Conservation (phyloP, 2,113 vertebrate genomes). For the Balaenoptera acutorostrata region DNA sequence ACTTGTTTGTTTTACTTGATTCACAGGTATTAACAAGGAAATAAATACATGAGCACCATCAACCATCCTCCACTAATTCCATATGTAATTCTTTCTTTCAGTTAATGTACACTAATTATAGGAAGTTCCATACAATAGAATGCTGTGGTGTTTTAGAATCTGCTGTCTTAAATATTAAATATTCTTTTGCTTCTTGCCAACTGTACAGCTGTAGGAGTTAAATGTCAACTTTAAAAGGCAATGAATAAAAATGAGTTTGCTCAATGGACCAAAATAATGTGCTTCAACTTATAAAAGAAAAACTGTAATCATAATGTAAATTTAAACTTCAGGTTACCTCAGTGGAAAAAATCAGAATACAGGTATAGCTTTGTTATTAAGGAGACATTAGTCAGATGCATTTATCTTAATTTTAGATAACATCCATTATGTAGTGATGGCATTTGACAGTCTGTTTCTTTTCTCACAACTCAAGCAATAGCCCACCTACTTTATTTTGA, state of each 20-base stretch:
- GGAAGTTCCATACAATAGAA: neutral
- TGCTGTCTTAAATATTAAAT: constrained; percentile 55
- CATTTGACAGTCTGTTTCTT: neutral
- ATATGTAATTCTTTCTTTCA: constrained; percentile 24
- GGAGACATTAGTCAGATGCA: neutral
- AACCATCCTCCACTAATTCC: neutral
- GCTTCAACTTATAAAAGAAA: constrained; percentile 51
- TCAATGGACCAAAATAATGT: constrained; percentile 66
- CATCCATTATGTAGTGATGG: neutral
- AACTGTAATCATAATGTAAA: constrained; percentile 57
- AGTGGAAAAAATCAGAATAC: neutral
- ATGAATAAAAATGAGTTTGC: constrained; percentile 72
- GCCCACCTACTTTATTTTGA: neutral
- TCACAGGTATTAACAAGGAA: constrained; percentile 15
- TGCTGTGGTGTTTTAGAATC: neutral
- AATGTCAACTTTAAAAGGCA: constrained; percentile 70
- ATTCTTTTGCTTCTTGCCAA: constrained; percentile 56
- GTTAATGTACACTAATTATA: constrained; percentile 15
- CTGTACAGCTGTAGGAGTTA: constrained; percentile 56
- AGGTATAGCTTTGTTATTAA: constrained; percentile 39
- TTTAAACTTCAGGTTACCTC: constrained; percentile 47
- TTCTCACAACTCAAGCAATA: neutral
- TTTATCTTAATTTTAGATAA: constrained; percentile 23
- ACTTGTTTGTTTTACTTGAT: constrained; percentile 52
- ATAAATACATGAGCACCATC: constrained; percentile 7